Percentiles rank a stretch among this genome's conserved stretches.
Conservation (phyloP, 2,113 vertebrate species). For the Heloderma charlesbogerti region DNA sequence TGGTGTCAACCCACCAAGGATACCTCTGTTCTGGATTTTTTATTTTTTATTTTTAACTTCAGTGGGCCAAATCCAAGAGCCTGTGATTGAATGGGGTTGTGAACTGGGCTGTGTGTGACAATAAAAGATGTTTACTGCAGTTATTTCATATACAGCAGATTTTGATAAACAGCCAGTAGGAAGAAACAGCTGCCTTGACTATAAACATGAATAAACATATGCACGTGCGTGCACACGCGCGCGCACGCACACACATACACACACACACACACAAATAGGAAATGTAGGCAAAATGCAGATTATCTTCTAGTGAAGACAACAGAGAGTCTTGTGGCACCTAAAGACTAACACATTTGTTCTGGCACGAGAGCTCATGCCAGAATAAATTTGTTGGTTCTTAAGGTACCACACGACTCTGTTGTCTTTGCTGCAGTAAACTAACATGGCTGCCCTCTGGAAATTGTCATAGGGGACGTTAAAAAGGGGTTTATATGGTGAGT, state of each 20-base stretch:
- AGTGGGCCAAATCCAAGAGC: neutral
- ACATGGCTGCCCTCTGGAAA: too few species aligned
- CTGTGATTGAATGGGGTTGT: neutral
- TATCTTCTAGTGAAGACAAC: neutral
- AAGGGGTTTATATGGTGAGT: neutral
- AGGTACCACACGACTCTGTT: too few species aligned
- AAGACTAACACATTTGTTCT: too few species aligned
- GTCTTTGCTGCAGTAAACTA: too few species aligned
- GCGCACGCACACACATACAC: fast-evolving
- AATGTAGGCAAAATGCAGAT: neutral
- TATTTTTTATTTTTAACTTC: neutral
- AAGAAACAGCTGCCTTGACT: conserved; percentile 32
- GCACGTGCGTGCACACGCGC: fast-evolving
- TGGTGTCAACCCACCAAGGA: too few species aligned
- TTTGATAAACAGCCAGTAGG: conserved; percentile 10
- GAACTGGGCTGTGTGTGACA: neutral
- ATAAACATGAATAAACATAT: neutral
- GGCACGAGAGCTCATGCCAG: too few species aligned
- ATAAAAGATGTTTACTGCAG: conserved; percentile 33
- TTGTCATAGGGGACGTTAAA: neutral
- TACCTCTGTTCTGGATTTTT: neutral
- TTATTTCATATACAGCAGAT: conserved; percentile 17
- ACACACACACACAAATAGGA: neutral
- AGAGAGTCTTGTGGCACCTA: too few species aligned
- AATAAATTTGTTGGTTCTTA: too few species aligned